Percentiles rank a stretch among this genome's conserved stretches.
Evolutionary conservation across 2,113 vertebrate genomes (phyloP).

Genomic region (Tiliqua scincoides): DNA sequence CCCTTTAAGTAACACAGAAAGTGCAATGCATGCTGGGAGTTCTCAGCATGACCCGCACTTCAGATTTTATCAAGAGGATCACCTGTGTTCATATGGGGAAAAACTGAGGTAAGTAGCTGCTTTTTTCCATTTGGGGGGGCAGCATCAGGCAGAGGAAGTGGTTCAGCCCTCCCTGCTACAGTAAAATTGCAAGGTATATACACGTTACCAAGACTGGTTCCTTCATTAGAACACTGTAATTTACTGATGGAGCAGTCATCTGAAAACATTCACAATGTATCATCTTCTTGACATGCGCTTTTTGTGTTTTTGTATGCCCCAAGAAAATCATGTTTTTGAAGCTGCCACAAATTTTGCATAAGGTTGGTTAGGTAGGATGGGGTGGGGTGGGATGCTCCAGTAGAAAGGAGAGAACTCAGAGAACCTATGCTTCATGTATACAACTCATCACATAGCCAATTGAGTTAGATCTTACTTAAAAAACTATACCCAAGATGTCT

Average conservation of each 20-base stretch:
- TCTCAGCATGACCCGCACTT: too few species aligned
- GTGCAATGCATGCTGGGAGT: too few species aligned
- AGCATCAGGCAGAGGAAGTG: too few species aligned
- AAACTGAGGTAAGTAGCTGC: too few species aligned
- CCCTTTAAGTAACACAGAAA: too few species aligned
- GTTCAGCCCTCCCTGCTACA: slow-evolving; percentile 56
- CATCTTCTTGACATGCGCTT: background rate
- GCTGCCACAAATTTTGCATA: background rate
- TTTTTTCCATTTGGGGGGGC: too few species aligned
- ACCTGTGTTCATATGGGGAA: too few species aligned
- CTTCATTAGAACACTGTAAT: slow-evolving; percentile 56
- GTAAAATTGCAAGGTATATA: slow-evolving; percentile 53
- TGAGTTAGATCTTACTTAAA: too few species aligned
- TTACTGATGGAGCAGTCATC: slow-evolving; percentile 4
- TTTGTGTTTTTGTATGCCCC: background rate
- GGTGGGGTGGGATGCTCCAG: background rate
- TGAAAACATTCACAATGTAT: slow-evolving; percentile 5
- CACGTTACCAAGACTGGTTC: slow-evolving; percentile 42
- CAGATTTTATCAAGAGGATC: too few species aligned
- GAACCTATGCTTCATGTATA: background rate
- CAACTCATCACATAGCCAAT: too few species aligned
- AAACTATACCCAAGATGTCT: background rate
- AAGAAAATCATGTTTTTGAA: background rate
- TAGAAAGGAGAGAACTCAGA: background rate
- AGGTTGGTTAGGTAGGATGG: background rate